These are phyloP conservation scores for Rhagologus leucostigma DNA, from an alignment of 2,113 vertebrate species.

Conservation along the genomic window DNA sequence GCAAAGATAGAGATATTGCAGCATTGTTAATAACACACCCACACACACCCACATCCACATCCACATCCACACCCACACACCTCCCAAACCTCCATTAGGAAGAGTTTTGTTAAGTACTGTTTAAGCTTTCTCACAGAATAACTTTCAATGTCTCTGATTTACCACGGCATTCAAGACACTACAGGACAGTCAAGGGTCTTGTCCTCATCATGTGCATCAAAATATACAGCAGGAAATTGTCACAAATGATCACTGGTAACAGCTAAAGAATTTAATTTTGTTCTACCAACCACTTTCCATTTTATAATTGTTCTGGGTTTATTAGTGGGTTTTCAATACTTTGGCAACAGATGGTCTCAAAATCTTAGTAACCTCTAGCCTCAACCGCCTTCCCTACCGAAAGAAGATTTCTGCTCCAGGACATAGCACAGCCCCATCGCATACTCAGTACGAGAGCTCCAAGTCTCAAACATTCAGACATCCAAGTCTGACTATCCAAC, in stretches of 20 bases:
- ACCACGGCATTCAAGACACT: neutral
- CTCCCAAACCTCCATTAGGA: neutral
- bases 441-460: fast-evolving
- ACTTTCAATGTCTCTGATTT: neutral
- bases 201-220: neutral
- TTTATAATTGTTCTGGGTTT: neutral
- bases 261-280: neutral
- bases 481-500: neutral
- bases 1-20: neutral
- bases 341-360: neutral
- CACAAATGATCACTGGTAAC: neutral
- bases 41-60: neutral
- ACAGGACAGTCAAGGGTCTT: neutral
- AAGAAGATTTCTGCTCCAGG: neutral
- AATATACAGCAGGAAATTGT: neutral
- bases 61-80: no score
- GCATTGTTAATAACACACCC: neutral
- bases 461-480: neutral
- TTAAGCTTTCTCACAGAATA: neutral
- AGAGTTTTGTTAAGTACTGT: neutral
- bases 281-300: neutral
- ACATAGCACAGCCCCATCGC: neutral
- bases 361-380: neutral
- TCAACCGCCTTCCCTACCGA: neutral
- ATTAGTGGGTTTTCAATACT: neutral